phyloP scores from a whole-genome alignment of 1,140 invertebrate species.

The Galleria mellonella region DNA sequence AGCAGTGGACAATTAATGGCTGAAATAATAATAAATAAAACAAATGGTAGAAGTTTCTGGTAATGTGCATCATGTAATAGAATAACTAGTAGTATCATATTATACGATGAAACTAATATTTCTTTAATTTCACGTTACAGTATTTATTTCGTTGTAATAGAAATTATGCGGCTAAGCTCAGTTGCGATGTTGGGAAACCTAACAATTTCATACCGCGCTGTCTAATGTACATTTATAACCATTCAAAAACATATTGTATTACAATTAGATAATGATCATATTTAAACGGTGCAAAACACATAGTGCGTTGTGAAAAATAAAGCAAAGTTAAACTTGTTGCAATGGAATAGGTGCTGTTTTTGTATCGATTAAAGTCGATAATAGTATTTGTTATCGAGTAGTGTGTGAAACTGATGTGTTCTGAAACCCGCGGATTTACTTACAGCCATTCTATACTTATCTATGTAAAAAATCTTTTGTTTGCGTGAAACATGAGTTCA shows the following conservation, averaged over 20 bases:
- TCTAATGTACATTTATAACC: too few relatives aligned
- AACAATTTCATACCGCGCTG: constrained; percentile 12
- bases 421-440: constrained; percentile 26
- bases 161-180: constrained; percentile 21
- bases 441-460: too few relatives aligned
- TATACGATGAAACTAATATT: not conserved
- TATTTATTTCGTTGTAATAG: constrained; percentile 29
- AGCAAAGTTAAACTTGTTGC: too few relatives aligned
- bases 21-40: too few relatives aligned
- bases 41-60: too few relatives aligned
- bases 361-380: too few relatives aligned
- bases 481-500: too few relatives aligned
- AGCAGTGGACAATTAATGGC: too few relatives aligned
- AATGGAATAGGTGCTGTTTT: constrained; percentile 9
- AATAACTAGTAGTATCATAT: not conserved
- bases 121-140: constrained; percentile 2
- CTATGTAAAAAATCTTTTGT: too few relatives aligned
- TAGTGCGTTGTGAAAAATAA: too few relatives aligned
- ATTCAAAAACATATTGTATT: constrained; percentile 4
- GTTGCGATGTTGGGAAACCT: constrained; percentile 29
- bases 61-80: not conserved
- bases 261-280: constrained; percentile 3
- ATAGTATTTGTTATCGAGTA: too few relatives aligned
- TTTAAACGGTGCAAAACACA: too few relatives aligned
- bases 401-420: constrained; percentile 45